These are phyloP conservation scores for Pollachius pollachius DNA, from an alignment of 2,113 vertebrate genomes.

Conservation along the genomic window DNA sequence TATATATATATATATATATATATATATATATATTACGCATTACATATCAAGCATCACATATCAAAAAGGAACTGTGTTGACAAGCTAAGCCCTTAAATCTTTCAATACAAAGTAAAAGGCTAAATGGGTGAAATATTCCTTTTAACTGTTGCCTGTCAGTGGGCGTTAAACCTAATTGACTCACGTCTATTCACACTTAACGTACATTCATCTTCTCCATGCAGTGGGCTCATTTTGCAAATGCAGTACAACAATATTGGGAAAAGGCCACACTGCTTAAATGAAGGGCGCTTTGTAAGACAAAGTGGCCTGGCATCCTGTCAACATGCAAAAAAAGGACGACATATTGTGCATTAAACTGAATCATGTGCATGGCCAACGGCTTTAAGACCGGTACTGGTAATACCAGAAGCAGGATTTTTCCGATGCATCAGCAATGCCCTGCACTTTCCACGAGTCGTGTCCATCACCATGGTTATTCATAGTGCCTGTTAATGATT, in stretches of 20 bases:
- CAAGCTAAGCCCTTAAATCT: neutral
- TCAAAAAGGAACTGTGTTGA: no score
- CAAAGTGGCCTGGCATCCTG: slow-evolving; percentile 28
- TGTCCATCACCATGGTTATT: slow-evolving; percentile 69
- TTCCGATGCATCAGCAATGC: slow-evolving; percentile 62
- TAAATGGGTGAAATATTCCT: neutral
- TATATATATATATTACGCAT: no score
- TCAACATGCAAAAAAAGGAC: slow-evolving; percentile 24
- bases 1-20: no score
- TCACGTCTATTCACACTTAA: neutral
- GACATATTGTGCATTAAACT: slow-evolving; percentile 54
- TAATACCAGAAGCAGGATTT: neutral
- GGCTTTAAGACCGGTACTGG: no score
- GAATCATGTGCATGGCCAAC: slow-evolving; percentile 25
- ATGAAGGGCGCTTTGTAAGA: slow-evolving; percentile 27
- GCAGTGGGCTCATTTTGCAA: neutral
- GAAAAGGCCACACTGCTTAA: slow-evolving; percentile 14
- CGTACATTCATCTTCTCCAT: neutral
- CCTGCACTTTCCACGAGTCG: slow-evolving; percentile 37
- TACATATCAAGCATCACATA: no score
- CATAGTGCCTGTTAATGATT: slow-evolving; percentile 77
- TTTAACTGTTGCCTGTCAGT: neutral
- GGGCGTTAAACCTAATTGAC: neutral
- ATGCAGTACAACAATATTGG: neutral
- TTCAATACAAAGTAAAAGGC: neutral